Conservation (phyloP, 2,888 invertebrate species). For the Pristionchus fissidentatus region DNA sequence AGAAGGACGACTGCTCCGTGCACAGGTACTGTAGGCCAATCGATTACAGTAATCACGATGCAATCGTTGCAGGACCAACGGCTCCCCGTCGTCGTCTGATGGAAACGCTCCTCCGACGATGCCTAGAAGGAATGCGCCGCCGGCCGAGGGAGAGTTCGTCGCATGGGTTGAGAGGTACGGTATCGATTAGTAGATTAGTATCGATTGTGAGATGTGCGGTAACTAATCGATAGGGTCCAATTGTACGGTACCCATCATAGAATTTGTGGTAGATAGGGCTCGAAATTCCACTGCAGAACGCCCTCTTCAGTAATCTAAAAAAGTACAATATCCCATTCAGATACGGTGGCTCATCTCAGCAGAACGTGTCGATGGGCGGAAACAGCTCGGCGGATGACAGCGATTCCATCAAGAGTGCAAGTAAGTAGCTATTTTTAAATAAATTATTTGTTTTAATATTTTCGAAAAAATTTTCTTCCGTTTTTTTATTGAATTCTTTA, state of each 20-base stretch:
- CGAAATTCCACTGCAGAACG: no score
- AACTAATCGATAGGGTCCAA: no score
- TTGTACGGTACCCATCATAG: no score
- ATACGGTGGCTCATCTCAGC: slow-evolving; percentile 23
- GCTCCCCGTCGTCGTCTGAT: slow-evolving; percentile 20
- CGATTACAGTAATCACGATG: background rate
- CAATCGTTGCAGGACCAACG: background rate
- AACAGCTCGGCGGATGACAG: slow-evolving; percentile 38
- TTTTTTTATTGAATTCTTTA: background rate
- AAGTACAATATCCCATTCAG: background rate
- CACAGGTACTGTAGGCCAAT: slow-evolving; percentile 10
- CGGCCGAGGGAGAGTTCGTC: slow-evolving; percentile 55
- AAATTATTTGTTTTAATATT: background rate
- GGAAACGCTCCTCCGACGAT: background rate
- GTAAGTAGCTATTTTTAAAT: slow-evolving; percentile 23
- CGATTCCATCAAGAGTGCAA: slow-evolving; percentile 47
- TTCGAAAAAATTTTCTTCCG: background rate
- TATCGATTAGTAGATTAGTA: background rate
- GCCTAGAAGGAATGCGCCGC: slow-evolving; percentile 4
- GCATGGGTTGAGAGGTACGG: slow-evolving; percentile 58
- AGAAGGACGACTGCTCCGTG: slow-evolving; percentile 19
- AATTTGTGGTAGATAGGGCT: no score
- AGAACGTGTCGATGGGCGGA: slow-evolving; percentile 14
- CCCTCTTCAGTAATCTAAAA: no score
- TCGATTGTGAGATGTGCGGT: no score